Evolutionary conservation across 2,797 vertebrate genomes (phyloP), one percentile per base, ranked within the genome.

Genomic region (Arrhamphus sclerolepis): DNA sequence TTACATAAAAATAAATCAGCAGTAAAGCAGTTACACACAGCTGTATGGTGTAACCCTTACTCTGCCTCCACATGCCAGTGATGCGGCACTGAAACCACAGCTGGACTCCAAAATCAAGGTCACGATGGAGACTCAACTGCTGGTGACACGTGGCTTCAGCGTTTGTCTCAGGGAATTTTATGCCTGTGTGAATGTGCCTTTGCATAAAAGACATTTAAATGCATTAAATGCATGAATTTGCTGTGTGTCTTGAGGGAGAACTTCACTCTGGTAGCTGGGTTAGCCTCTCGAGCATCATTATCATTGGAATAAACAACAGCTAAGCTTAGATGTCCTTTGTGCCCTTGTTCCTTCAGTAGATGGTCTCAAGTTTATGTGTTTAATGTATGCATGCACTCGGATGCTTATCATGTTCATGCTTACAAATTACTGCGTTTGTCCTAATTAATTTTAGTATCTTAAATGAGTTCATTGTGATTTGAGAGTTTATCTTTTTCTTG

Each of bases 221-320:
- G 26, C 13, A 62, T 57, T 53, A 41, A 56, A 52, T 59, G 26
- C 13, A 62, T 54, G 56, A 68, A 72, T 77, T 52, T 78, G 75
- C 28, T 58, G 46, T 62, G 70, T 61, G 69, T 83, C 73, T 71
- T 73, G 4, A 31, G 67, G 75, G 67, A 66, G 40, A 59, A 55
- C 69, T 62, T 70, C 51, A 1, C 53, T 51, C 57, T 52, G 43
- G 62, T 77, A 38, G 72, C 72, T 21, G 57, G 22, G 57, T 60
- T 74, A 77, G 72, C 77, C 87, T 77, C 81, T 54, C 3, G 61
- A 84, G 83, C 72, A 70, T 83, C 82, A 84, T 88, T 84, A 88
- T 81, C 71, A 82, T 60, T 75, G 71, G 75, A 81, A 83, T 85
- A 89, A 88, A 88, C 86, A 86, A 61, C 62, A 73, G 82, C 83